These are phyloP conservation scores for Pocillopora damicornis DNA, from an alignment of 64 coral and sea anemone genomes.

Conservation along the genomic window DNA sequence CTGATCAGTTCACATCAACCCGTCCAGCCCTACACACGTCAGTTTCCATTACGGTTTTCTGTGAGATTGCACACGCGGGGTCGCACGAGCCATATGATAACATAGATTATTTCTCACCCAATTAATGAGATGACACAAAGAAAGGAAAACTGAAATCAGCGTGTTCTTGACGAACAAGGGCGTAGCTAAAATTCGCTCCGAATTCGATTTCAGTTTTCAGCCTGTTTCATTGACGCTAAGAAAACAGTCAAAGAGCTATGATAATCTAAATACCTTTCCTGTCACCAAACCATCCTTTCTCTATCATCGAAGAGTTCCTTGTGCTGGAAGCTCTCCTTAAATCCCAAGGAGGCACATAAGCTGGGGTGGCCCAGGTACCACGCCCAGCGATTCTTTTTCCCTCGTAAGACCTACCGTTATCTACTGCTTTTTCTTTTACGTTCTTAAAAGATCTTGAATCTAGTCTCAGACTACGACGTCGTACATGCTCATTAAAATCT, in stretches of 20 bases:
- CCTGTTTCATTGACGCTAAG: not conserved
- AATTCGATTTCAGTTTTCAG: not conserved
- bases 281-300: conserved; percentile 6
- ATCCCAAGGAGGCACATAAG: conserved; percentile 16
- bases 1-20: too few relatives aligned
- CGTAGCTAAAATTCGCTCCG: too few relatives aligned
- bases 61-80: too few relatives aligned
- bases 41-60: too few relatives aligned
- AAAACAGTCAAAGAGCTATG: not conserved
- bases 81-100: too few relatives aligned
- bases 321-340: not conserved
- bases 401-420: not conserved
- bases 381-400: not conserved
- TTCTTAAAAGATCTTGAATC: not conserved
- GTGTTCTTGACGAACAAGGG: too few relatives aligned
- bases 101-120: too few relatives aligned
- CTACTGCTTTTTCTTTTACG: not conserved
- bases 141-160: too few relatives aligned
- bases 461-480: not conserved
- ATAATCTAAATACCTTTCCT: conserved; percentile 7
- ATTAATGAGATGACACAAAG: too few relatives aligned
- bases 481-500: not conserved
- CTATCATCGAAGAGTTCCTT: not conserved
- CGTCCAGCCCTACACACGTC: too few relatives aligned
- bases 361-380: conserved; percentile 2